Base-by-base conservation (phyloP, 1,140 invertebrate genomes). In the Leptoteleia sp. region DNA sequence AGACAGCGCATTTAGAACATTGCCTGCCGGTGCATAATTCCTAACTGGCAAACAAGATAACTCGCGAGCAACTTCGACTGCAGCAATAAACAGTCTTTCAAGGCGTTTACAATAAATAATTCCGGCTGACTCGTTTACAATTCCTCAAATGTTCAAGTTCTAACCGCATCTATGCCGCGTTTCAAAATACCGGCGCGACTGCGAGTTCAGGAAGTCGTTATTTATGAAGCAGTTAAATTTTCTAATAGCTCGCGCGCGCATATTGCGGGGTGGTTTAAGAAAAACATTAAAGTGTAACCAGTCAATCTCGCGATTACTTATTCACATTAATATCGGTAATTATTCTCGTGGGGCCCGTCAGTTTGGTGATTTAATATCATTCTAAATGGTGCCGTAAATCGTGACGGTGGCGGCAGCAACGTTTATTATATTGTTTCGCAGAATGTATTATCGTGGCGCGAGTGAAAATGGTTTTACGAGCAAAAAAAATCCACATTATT, bases 71-170 rank as follows among this genome's bases (percentile, higher is more conserved):
- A 62, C 59, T 62, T 29, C 7, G 59, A 16, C 48, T 40, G 38
- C 37, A 62, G 43, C 45, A 38, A 29, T 48, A 62, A 48, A 62
- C 31, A 13, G 16, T 54, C 27, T 67, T 55, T 16, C 25, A 47
- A 57, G 52, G 52, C 42, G 40, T 70, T 70, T 57, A 70, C 59
- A 42, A 70, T 57, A 70, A 70, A 70, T 70, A 70, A 70, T 57
- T 70, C 47, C 43, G 48, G 42, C 15, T 12, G 27, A 40, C 40
- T 45, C 33, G 25, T 13, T 47, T 31, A 9, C 43, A 47, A 57
- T 57, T 47, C 15, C 64, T 57, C 52, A 47, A 55, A 54, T 45
- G 64, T 38, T 13, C 22, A 27, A 67, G 62, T 67, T 45, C 29
- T 11, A 59, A 47, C 64, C 29, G 25, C 52, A 68, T 15, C 33